These are phyloP conservation scores for Formica exsecta DNA, from an alignment of 1,140 invertebrate genomes.

Conservation along the genomic window DNA sequence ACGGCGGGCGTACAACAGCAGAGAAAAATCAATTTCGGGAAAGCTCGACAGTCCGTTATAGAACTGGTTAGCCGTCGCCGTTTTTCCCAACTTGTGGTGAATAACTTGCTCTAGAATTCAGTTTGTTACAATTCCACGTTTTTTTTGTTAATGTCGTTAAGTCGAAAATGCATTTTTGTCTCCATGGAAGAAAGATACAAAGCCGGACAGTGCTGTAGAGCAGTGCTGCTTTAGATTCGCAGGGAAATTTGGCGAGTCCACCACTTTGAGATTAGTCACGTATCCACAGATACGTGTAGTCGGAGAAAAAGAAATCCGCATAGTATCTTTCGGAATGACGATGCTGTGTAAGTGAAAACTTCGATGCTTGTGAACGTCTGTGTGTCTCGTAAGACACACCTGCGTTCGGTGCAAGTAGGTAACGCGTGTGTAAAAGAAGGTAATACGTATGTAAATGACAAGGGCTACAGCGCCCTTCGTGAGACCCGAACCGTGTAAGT, in stretches of 20 bases:
- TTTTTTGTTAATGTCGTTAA: conserved; percentile 59
- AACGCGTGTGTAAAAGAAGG: conserved; percentile 76
- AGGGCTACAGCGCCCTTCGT: conserved; percentile 10
- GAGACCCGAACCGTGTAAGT: conserved; percentile 64
- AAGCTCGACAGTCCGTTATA: conserved; percentile 75
- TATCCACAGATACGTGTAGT: conserved; percentile 13
- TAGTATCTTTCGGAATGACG: conserved; percentile 37
- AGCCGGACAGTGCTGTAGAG: not conserved
- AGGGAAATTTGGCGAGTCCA: conserved; percentile 16
- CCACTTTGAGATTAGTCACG: not conserved
- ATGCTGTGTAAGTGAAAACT: conserved; percentile 52
- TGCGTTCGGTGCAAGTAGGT: conserved; percentile 70
- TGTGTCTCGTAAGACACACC: conserved; percentile 71
- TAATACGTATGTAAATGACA: conserved; percentile 76
- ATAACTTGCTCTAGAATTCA: conserved; percentile 63
- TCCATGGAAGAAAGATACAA: conserved; percentile 13
- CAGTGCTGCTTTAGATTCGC: not conserved
- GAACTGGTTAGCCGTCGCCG: conserved; percentile 64
- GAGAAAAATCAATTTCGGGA: conserved; percentile 76
- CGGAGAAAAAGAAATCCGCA: conserved; percentile 55
- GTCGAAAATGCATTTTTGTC: not conserved
- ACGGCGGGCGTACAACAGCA: conserved; percentile 62
- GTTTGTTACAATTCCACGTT: conserved; percentile 62
- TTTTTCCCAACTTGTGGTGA: conserved; percentile 53
- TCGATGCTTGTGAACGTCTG: conserved; percentile 26